phyloP scores from a whole-genome alignment of 2,113 vertebrate species.

The Corydoras sp. region DNA sequence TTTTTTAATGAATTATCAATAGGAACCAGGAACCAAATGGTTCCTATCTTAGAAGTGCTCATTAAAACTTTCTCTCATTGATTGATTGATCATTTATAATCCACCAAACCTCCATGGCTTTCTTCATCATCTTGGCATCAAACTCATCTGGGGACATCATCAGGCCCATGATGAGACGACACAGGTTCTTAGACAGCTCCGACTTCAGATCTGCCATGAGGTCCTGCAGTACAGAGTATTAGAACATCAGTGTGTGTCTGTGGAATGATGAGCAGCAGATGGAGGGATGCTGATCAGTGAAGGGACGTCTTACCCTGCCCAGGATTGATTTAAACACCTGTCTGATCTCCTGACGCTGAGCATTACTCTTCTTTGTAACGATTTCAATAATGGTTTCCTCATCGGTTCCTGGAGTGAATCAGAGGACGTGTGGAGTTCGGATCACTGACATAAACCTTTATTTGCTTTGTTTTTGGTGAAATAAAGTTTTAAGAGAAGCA shows the following conservation, averaged over 20 bases:
- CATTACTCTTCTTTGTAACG: constrained; percentile 77
- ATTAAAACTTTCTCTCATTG: not conserved
- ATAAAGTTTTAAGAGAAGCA: too few species aligned
- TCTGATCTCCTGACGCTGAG: constrained; percentile 86
- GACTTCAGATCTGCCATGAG: constrained; percentile 94
- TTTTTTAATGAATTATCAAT: too few species aligned
- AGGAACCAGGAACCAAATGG: too few species aligned
- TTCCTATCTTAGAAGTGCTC: too few species aligned
- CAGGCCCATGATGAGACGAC: constrained; percentile 82
- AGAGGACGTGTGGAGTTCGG: not conserved
- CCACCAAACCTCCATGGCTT: constrained; percentile 82
- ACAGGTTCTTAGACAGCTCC: constrained; percentile 84
- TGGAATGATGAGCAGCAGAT: not conserved
- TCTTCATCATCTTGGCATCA: constrained; percentile 92
- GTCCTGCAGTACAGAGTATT: constrained; percentile 63
- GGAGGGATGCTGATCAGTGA: too few species aligned
- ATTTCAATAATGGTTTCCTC: constrained; percentile 88
- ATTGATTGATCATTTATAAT: too few species aligned
- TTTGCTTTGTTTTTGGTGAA: too few species aligned
- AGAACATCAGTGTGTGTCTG: not conserved
- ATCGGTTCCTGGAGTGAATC: constrained; percentile 73
- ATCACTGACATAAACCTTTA: too few species aligned
- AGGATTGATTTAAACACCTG: constrained; percentile 88
- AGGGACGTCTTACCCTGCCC: constrained; percentile 74
- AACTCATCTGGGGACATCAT: constrained; percentile 90